These are phyloP conservation scores for Eupithecia abbreviata DNA, from an alignment of 2,888 invertebrate species.

Conservation along the genomic window DNA sequence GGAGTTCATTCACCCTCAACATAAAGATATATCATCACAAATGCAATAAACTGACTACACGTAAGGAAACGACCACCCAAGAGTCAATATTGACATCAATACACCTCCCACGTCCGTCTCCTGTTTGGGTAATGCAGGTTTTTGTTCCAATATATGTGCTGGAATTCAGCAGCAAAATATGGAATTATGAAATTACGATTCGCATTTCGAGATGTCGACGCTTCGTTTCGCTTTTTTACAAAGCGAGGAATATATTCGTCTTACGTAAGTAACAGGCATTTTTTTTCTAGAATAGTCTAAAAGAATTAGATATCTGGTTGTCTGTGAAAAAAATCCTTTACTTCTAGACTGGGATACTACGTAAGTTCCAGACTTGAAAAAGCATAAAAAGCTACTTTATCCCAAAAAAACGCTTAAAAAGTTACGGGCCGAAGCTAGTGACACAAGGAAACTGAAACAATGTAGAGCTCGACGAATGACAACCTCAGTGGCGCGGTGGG, in stretches of 20 bases:
- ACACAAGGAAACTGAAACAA: neutral
- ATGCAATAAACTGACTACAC: conserved; percentile 24
- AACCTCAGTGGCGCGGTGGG: no score
- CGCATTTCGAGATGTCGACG: conserved; percentile 21
- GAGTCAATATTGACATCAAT: conserved; percentile 32
- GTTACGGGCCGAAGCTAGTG: neutral
- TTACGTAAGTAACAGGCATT: neutral
- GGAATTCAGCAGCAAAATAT: conserved; percentile 29
- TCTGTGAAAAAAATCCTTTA: neutral
- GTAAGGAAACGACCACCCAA: conserved; percentile 38
- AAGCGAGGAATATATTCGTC: neutral
- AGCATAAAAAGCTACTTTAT: neutral
- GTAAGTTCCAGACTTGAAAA: no score
- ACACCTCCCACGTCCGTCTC: conserved; percentile 37
- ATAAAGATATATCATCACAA: conserved; percentile 28
- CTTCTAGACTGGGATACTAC: no score
- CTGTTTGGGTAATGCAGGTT: conserved; percentile 29
- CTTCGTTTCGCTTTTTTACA: conserved; percentile 1
- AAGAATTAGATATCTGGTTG: neutral
- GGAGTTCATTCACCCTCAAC: conserved; percentile 7
- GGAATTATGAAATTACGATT: conserved; percentile 38
- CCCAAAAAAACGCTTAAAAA: neutral
- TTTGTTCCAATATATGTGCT: conserved; percentile 34
- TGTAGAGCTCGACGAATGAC: neutral
- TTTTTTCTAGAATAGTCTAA: no score